A percentile compares a stretch with the other conserved stretches of the same genome.
These are phyloP conservation scores for Mylabris sibirica DNA, from an alignment of 2,888 invertebrate species.

Conservation along the genomic window DNA sequence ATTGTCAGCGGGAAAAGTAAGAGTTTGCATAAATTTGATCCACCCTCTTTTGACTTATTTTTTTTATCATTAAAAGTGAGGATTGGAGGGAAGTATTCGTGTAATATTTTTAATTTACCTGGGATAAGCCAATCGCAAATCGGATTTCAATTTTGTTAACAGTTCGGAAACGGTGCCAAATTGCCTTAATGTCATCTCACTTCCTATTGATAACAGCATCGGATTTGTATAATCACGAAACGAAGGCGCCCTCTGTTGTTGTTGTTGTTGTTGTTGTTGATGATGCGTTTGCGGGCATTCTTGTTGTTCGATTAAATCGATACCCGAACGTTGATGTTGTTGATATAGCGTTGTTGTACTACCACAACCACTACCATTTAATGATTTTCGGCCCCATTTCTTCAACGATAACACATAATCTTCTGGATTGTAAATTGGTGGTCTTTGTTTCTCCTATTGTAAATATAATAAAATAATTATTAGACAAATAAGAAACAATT, in stretches of 20 bases:
- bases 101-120: slow-evolving; percentile 71
- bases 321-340: background rate
- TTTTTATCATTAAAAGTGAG: too few species aligned
- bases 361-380: slow-evolving; percentile 53
- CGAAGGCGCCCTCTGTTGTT: slow-evolving; percentile 18
- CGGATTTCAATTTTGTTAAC: slow-evolving; percentile 84
- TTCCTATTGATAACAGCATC: slow-evolving; percentile 68
- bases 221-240: slow-evolving; percentile 68
- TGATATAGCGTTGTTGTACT: slow-evolving; percentile 51
- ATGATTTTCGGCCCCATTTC: slow-evolving; percentile 78
- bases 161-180: slow-evolving; percentile 88
- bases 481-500: slow-evolving; percentile 33
- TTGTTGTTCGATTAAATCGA: slow-evolving; percentile 41
- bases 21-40: too few species aligned
- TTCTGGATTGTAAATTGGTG: slow-evolving; percentile 90
- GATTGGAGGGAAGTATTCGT: too few species aligned
- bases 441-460: slow-evolving; percentile 79
- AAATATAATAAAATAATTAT: background rate
- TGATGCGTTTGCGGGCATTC: background rate
- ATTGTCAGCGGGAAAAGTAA: too few species aligned
- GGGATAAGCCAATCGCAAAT: slow-evolving; percentile 85
- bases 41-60: too few species aligned
- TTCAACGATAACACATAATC: slow-evolving; percentile 83
- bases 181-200: slow-evolving; percentile 87
- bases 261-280: background rate